These are phyloP conservation scores for Bombus cullumanus DNA, from an alignment of 1,140 invertebrate species.

Conservation along the genomic window DNA sequence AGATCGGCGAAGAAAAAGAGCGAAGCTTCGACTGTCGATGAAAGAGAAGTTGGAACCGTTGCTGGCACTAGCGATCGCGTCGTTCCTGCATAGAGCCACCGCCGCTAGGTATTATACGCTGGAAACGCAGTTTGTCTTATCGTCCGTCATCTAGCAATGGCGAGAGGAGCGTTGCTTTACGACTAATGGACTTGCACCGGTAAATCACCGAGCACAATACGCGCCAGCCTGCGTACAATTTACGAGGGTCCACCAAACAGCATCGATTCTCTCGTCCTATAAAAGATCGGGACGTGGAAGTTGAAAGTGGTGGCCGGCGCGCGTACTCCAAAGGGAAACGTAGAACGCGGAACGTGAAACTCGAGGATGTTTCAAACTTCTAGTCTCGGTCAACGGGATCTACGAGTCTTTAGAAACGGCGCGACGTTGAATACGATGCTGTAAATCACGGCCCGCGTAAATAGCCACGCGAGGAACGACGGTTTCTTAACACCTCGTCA, in stretches of 20 bases:
- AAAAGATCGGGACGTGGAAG: conserved; percentile 52
- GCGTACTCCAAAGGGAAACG: conserved; percentile 13
- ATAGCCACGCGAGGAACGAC: conserved; percentile 57
- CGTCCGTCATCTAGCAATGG: conserved; percentile 68
- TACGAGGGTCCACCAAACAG: conserved; percentile 66
- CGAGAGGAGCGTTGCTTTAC: conserved; percentile 72
- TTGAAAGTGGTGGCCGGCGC: conserved; percentile 48
- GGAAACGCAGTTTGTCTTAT: conserved; percentile 72
- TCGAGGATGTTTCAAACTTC: neutral
- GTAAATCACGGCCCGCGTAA: conserved; percentile 23
- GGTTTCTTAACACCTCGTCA: conserved; percentile 76
- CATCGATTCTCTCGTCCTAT: conserved; percentile 55
- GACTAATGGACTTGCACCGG: conserved; percentile 76
- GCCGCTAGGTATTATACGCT: conserved; percentile 56
- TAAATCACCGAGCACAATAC: conserved; percentile 75
- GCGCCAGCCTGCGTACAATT: conserved; percentile 63
- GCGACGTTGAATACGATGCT: neutral
- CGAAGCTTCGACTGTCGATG: conserved; percentile 60
- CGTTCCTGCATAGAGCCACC: neutral
- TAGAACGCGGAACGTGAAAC: neutral
- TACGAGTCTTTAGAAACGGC: neutral
- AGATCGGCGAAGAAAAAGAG: conserved; percentile 39
- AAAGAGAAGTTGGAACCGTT: conserved; percentile 65
- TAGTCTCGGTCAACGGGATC: too few relatives aligned
- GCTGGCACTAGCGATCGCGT: conserved; percentile 53